These are phyloP conservation scores for Zophobas morio DNA, from an alignment of 1,140 invertebrate species.

Conservation along the genomic window DNA sequence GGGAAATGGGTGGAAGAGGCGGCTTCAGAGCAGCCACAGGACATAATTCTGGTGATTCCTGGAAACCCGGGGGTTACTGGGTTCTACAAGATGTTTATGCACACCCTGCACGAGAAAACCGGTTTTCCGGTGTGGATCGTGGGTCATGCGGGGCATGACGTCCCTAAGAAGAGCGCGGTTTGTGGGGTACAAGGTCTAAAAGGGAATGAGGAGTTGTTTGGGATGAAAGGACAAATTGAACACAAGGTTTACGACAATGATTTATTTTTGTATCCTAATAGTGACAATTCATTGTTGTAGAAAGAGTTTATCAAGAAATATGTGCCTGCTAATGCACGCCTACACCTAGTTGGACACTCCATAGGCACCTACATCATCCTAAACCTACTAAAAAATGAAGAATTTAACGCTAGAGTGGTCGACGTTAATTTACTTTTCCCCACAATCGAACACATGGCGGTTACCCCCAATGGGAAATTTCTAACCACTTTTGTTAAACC, in stretches of 20 bases:
- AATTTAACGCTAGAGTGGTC: slow-evolving; percentile 68
- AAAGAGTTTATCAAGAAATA: slow-evolving; percentile 81
- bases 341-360: slow-evolving; percentile 88
- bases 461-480: slow-evolving; percentile 79
- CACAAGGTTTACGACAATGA: slow-evolving; percentile 75
- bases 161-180: slow-evolving; percentile 68
- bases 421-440: slow-evolving; percentile 85
- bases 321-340: slow-evolving; percentile 76
- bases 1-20: slow-evolving; percentile 79
- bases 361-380: slow-evolving; percentile 86
- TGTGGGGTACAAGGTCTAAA: slow-evolving; percentile 67
- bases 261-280: slow-evolving; percentile 47
- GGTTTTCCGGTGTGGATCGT: slow-evolving; percentile 80
- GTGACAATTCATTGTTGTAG: slow-evolving; percentile 62
- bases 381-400: slow-evolving; percentile 77
- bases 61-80: slow-evolving; percentile 80
- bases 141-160: slow-evolving; percentile 81
- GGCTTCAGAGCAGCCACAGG: slow-evolving; percentile 66
- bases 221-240: slow-evolving; percentile 82
- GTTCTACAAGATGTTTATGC: slow-evolving; percentile 82
- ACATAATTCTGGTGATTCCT: slow-evolving; percentile 73
- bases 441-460: slow-evolving; percentile 84
- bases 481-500: slow-evolving; percentile 71
- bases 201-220: slow-evolving; percentile 74
- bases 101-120: slow-evolving; percentile 72